Percentiles rank a stretch among this genome's conserved stretches.
Evolutionary conservation across 2,113 vertebrate genomes (phyloP).

Genomic region (Fulmarus glacialis): DNA sequence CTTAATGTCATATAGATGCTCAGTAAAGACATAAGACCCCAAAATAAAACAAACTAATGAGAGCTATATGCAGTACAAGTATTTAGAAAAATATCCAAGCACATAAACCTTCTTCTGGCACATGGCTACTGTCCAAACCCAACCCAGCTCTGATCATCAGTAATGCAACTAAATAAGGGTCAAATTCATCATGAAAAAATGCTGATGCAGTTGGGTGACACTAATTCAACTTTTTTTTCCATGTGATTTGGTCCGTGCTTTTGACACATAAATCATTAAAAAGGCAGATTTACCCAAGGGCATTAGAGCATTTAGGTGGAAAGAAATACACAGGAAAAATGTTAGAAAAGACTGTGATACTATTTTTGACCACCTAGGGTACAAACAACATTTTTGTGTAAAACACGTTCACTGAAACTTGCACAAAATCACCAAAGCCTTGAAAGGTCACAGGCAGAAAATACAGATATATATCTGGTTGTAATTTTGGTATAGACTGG

Average conservation of each 20-base stretch:
- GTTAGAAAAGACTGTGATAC: not conserved
- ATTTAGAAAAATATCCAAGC: not conserved
- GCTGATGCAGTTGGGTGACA: slow-evolving; percentile 67
- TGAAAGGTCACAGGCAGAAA: not conserved
- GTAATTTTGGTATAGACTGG: not conserved
- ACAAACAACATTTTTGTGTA: not conserved
- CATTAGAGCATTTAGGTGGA: slow-evolving; percentile 52
- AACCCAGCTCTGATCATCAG: slow-evolving; percentile 5
- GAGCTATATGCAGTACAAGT: not conserved
- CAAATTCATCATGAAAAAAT: slow-evolving; percentile 54
- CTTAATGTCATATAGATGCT: not conserved
- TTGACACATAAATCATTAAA: slow-evolving; percentile 44
- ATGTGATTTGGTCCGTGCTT: slow-evolving; percentile 54
- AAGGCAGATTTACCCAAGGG: slow-evolving; percentile 41
- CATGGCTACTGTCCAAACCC: slow-evolving; percentile 1
- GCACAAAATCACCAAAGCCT: not conserved
- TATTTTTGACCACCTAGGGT: slow-evolving; percentile 46
- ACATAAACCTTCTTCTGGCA: not conserved
- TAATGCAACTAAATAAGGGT: slow-evolving; percentile 49
- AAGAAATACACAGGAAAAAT: slow-evolving; percentile 29
- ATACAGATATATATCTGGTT: not conserved
- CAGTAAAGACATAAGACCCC: not conserved
- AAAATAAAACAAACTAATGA: not conserved
- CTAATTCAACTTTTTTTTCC: slow-evolving; percentile 56
- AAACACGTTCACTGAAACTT: not conserved